These are phyloP conservation scores for Orussus abietinus DNA, from an alignment of 1,140 invertebrate genomes.

Conservation along the genomic window DNA sequence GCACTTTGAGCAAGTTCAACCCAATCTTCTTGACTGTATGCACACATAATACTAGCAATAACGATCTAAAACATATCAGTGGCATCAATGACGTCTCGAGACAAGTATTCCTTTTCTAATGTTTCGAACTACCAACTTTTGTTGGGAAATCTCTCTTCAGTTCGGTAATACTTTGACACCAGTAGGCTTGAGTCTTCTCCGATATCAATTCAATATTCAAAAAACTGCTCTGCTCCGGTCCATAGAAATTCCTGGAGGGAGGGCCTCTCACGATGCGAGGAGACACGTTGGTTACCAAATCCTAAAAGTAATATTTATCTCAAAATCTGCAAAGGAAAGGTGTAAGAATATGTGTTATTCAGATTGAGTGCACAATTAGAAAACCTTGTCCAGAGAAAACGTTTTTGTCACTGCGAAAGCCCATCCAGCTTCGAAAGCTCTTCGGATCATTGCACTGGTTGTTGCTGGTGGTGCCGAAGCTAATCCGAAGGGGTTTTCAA, in stretches of 20 bases:
- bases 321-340: no score
- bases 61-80: slow-evolving; percentile 63
- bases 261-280: slow-evolving; percentile 92
- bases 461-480: slow-evolving; percentile 97
- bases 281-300: slow-evolving; percentile 94
- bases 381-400: slow-evolving; percentile 88
- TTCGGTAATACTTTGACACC: slow-evolving; percentile 85
- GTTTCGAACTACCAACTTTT: no score
- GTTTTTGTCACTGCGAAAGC: slow-evolving; percentile 96
- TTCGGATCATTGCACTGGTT: slow-evolving; percentile 88
- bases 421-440: slow-evolving; percentile 95
- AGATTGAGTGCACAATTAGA: neutral
- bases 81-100: no score
- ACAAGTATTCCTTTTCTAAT: no score
- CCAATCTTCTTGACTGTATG: slow-evolving; percentile 88
- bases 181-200: slow-evolving; percentile 92
- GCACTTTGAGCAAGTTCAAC: slow-evolving; percentile 72
- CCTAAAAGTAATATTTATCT: slow-evolving; percentile 54
- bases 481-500: slow-evolving; percentile 95
- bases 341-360: no score
- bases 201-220: slow-evolving; percentile 98
- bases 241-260: slow-evolving; percentile 87
- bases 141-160: slow-evolving; percentile 89
- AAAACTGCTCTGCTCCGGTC: slow-evolving; percentile 92
- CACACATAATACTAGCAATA: slow-evolving; percentile 97